Base-by-base conservation (phyloP, 2,797 vertebrate genomes). In the Limnodromus scolopaceus region DNA sequence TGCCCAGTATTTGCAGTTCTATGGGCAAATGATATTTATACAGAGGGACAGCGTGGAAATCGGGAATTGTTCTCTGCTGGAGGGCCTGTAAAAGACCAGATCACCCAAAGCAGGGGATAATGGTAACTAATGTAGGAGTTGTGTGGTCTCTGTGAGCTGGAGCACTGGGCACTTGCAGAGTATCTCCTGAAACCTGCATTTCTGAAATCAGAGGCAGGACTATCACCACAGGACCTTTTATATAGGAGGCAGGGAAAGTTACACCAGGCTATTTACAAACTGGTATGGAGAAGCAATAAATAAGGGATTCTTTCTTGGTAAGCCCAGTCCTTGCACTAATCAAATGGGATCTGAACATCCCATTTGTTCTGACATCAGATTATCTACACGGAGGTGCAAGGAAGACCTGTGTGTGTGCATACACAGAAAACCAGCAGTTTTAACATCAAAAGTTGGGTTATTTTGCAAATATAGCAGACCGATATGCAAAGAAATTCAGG, bases 101-200 rank as follows among this genome's bases (percentile, higher is more conserved):
- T 76, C 6, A 10, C 39, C 17, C 64, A 32, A 30, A 38, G 30
- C 16, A 10, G 32, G 13, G n/a, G 23, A 8, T 75, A 55, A 30
- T 30, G 58, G 28, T 75, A 25, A 30, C 0, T 75, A 25, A 25
- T 0, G 0, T 3, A 54, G 38, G 28, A 19, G 17, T 32, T 34
- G 41, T 38, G 53, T 25, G n/a, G 34, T 58, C 41, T 55, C 46
- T 61, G 72, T 38, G 55, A 89, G 34, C 46, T 70, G 81, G 51
- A 87, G 38, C 48, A 17, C 53, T 46, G 74, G 58, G 18, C 13
- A 2, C 48, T 32, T 48, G 69, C 8, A 49, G 23, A 38, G 36
- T 58, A 34, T 27, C 69, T 88, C 49, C 34, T 5, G 3, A 51
- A 89, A 54, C 41, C n/a, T 64, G 1, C 6, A 7, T 36, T 61